phyloP scores from a whole-genome alignment of 2,888 invertebrate genomes.

The Tenthredo amoena region DNA sequence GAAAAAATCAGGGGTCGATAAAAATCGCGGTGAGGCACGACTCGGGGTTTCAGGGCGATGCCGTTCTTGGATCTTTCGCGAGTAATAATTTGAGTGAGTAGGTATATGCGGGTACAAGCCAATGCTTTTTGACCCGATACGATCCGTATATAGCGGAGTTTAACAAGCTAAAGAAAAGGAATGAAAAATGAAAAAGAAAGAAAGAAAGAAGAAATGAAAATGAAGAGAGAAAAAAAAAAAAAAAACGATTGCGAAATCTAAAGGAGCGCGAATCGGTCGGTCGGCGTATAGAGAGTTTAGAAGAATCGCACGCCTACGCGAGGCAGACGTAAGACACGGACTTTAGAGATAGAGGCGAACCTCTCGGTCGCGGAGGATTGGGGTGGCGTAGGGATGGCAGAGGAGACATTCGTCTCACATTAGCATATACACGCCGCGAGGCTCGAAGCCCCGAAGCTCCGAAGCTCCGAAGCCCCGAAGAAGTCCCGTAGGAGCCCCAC shows the following conservation, averaged over 20 bases:
- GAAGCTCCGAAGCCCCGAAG: constrained; percentile 34
- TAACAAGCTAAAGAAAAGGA: neutral
- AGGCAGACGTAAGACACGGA: constrained; percentile 53
- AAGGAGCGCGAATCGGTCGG: constrained; percentile 55
- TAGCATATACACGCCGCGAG: constrained; percentile 76
- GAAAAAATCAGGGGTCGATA: neutral
- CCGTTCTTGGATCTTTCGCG: neutral
- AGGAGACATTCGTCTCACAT: constrained; percentile 78
- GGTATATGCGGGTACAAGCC: no score
- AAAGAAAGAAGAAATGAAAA: neutral
- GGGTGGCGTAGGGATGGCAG: constrained; percentile 62
- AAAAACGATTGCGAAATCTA: constrained; percentile 54
- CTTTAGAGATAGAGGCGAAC: constrained; percentile 59
- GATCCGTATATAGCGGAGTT: neutral
- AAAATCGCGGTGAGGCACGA: neutral
- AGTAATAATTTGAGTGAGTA: neutral
- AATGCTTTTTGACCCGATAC: neutral
- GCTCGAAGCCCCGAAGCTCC: constrained; percentile 60
- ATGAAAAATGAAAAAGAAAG: neutral
- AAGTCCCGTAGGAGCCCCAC: constrained; percentile 56
- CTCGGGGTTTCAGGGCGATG: neutral
- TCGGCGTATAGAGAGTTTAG: constrained; percentile 72
- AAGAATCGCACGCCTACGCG: constrained; percentile 71
- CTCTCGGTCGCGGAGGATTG: constrained; percentile 62
- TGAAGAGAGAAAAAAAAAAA: constrained; percentile 55